Evolutionary conservation across 2,113 vertebrate genomes (phyloP).

Genomic region (Lepus americanus): DNA sequence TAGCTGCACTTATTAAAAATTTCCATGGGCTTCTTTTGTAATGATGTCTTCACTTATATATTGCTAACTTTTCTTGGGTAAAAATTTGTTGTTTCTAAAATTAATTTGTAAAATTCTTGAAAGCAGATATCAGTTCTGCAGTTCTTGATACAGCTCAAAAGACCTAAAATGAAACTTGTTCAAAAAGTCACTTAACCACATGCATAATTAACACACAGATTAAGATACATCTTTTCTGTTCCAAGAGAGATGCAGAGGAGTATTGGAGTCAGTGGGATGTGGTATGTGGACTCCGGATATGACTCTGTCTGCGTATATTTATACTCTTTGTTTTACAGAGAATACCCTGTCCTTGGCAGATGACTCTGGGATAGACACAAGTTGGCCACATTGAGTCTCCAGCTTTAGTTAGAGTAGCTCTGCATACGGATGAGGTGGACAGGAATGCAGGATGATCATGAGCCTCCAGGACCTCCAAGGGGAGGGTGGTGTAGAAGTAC

Average conservation of each 20-base stretch:
- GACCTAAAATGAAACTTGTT: background rate
- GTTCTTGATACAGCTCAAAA: background rate
- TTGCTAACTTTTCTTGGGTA: background rate
- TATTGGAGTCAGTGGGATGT: background rate
- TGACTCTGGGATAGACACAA: background rate
- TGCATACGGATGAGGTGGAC: background rate
- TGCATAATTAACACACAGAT: background rate
- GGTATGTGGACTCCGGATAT: background rate
- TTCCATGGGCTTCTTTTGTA: background rate
- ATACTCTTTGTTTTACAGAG: background rate
- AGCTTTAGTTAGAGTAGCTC: background rate
- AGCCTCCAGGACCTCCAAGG: background rate
- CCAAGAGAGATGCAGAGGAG: background rate
- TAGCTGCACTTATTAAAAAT: constrained; percentile 20
- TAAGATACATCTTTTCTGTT: background rate
- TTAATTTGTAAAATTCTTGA: background rate
- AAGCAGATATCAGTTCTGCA: background rate
- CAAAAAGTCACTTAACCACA: background rate
- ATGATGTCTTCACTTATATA: background rate
- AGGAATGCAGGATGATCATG: background rate
- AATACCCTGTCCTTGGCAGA: background rate
- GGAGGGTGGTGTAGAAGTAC: background rate
- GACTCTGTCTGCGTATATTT: background rate
- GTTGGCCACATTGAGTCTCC: background rate
- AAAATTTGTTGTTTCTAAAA: constrained; percentile 35